Conservation (phyloP, 2,888 invertebrate genomes). For the Ramazzottius varieornatus region DNA sequence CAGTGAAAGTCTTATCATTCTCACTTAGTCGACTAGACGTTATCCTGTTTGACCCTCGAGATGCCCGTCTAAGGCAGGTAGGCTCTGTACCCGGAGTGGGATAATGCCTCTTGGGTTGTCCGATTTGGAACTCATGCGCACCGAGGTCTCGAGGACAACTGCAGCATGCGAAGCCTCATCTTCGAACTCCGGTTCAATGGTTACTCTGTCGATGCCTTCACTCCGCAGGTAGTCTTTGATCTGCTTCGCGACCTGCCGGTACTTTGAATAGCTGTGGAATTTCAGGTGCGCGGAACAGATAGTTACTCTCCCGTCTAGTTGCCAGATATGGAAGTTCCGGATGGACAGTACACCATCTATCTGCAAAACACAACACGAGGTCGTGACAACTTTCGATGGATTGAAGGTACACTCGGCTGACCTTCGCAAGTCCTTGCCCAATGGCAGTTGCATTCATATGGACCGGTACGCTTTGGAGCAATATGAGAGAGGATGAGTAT, state of each 20-base stretch:
- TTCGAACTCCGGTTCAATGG: constrained; percentile 89
- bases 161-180: too few species aligned
- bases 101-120: too few species aligned
- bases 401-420: not conserved
- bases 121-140: too few species aligned
- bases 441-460: constrained; percentile 20
- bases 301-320: constrained; percentile 76
- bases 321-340: constrained; percentile 96
- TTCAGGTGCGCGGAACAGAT: constrained; percentile 90
- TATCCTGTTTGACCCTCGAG: too few species aligned
- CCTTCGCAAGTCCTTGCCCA: constrained; percentile 12
- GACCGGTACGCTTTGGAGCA: constrained; percentile 25
- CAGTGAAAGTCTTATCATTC: too few species aligned
- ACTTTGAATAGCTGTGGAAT: constrained; percentile 73
- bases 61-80: too few species aligned
- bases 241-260: constrained; percentile 83
- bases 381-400: not conserved
- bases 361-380: constrained; percentile 12
- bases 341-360: constrained; percentile 77
- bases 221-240: constrained; percentile 93
- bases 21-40: too few species aligned
- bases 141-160: too few species aligned
- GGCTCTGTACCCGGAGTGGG: too few species aligned
- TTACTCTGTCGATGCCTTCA: constrained; percentile 91
- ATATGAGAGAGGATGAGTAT: constrained; percentile 22